A percentile compares a stretch with the other conserved stretches of the same genome.
phyloP scores from a whole-genome alignment of 2,113 vertebrate species.

The Tauraco erythrolophus region DNA sequence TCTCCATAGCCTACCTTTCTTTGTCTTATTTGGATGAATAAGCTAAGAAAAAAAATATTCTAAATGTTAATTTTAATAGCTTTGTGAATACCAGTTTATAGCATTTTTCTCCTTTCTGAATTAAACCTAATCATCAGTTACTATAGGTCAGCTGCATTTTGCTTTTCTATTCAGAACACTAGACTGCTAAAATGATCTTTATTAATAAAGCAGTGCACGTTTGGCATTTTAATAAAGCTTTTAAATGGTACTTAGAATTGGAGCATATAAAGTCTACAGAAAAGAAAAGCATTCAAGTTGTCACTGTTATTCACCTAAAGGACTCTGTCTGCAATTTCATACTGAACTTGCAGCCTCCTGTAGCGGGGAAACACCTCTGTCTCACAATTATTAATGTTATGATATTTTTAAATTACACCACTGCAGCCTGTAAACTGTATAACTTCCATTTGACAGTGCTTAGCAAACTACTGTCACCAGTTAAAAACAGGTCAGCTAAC shows the following conservation, averaged over 20 bases:
- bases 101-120: background rate
- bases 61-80: background rate
- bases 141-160: constrained; percentile 1
- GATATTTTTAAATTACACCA: background rate
- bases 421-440: background rate
- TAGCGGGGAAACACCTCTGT: background rate
- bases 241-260: background rate
- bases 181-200: constrained; percentile 7
- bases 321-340: background rate
- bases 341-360: background rate
- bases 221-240: constrained; percentile 25
- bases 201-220: background rate
- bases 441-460: background rate
- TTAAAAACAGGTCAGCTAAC: background rate
- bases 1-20: background rate
- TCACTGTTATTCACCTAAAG: background rate
- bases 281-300: background rate
- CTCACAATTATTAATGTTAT: background rate
- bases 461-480: background rate
- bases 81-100: background rate
- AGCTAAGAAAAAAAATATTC: background rate
- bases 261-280: background rate
- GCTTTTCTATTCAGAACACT: constrained; percentile 16
- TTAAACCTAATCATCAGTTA: constrained; percentile 7
- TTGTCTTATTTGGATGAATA: background rate